Conservation (phyloP, 2,797 vertebrate genomes). For the Rhinoraja longicauda region DNA sequence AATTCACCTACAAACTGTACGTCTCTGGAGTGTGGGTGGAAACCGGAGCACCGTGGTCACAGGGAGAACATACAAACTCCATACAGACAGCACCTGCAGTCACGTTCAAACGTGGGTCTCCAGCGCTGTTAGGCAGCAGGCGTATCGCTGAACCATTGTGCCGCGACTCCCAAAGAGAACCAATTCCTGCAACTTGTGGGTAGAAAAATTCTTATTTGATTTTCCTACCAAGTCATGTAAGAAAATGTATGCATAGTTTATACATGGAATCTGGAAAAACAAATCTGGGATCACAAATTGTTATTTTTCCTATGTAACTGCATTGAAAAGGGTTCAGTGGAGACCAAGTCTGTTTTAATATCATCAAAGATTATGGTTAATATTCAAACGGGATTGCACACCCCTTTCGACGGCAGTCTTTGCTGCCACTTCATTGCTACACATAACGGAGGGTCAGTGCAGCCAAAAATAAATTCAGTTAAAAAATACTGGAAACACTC, state of each 20-base stretch:
- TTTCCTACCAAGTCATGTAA: neutral
- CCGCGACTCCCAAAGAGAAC: neutral
- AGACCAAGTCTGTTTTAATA: neutral
- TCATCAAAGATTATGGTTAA: neutral
- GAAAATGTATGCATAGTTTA: neutral
- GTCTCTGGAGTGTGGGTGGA: no score
- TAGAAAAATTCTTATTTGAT: neutral
- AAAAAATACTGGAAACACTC: no score
- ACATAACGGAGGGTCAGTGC: neutral
- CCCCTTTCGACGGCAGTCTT: neutral
- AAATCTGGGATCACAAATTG: neutral
- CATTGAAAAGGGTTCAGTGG: neutral
- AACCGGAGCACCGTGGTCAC: no score
- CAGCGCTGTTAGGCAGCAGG: no score
- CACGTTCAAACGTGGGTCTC: no score
- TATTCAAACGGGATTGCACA: neutral
- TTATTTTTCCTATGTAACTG: neutral
- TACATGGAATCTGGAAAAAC: neutral
- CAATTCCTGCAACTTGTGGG: neutral
- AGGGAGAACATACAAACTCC: no score
- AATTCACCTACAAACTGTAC: no score
- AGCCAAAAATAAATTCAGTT: neutral
- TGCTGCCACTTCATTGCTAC: neutral
- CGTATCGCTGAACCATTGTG: no score
- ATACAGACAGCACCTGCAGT: no score